Percentiles rank a stretch among this genome's conserved stretches.
These are phyloP conservation scores for Drosophila kuntzei DNA, from an alignment of 2,888 invertebrate genomes.

Conservation along the genomic window DNA sequence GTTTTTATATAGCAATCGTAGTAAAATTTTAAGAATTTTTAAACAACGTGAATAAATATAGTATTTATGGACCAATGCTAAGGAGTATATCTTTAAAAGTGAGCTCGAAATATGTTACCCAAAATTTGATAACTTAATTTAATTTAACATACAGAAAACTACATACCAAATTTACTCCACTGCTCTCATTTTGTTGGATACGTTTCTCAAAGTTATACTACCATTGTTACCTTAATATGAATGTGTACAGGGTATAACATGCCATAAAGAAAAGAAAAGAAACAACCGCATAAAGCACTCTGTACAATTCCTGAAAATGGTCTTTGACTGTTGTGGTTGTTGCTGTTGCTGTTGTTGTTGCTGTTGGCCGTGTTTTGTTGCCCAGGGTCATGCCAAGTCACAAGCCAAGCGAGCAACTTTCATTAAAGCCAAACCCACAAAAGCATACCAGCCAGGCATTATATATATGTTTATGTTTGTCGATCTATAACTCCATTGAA, in stretches of 20 bases:
- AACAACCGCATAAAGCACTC: conserved; percentile 48
- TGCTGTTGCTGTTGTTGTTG: conserved; percentile 12
- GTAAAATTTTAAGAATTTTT: too few relatives aligned
- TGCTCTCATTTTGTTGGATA: background rate
- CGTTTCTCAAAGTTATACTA: background rate
- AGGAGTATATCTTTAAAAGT: too few relatives aligned
- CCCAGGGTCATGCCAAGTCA: conserved; percentile 68
- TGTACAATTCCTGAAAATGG: conserved; percentile 64
- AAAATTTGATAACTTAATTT: too few relatives aligned
- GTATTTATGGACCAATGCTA: too few relatives aligned
- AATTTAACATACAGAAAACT: too few relatives aligned
- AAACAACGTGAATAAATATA: too few relatives aligned
- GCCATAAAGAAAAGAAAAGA: conserved; percentile 25
- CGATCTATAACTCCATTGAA: conserved; percentile 39
- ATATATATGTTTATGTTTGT: conserved; percentile 25
- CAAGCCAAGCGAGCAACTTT: conserved; percentile 67
- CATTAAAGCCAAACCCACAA: conserved; percentile 72
- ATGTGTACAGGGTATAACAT: conserved; percentile 9
- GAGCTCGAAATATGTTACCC: too few relatives aligned
- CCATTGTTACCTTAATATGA: background rate
- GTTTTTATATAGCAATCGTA: too few relatives aligned
- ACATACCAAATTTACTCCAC: background rate
- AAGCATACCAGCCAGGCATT: conserved; percentile 47
- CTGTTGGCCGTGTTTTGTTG: conserved; percentile 48
- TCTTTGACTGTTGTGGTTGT: conserved; percentile 30